Evolutionary conservation across 2,797 vertebrate genomes (phyloP).

Genomic region (Naso thynnoides): DNA sequence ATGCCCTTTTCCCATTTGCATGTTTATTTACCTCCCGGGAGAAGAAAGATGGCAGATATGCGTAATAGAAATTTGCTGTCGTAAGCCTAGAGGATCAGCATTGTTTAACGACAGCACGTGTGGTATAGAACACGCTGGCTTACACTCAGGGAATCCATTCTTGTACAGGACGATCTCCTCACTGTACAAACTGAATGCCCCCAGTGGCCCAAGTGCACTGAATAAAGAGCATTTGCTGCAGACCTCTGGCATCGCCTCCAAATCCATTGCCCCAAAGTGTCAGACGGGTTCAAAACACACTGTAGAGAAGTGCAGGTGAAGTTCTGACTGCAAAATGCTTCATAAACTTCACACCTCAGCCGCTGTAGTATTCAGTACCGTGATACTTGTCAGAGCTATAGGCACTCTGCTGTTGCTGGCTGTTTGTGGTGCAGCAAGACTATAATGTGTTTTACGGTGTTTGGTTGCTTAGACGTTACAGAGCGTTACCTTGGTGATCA

Average conservation of each 20-base stretch:
- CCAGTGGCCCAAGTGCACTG: slow-evolving; percentile 22
- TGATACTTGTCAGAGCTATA: not conserved
- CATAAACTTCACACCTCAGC: not conserved
- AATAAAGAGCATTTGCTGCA: slow-evolving; percentile 54
- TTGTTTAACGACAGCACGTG: slow-evolving; percentile 70
- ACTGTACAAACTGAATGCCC: slow-evolving; percentile 44
- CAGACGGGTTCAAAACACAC: slow-evolving; percentile 22
- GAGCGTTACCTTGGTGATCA: not conserved
- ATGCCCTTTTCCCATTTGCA: slow-evolving; percentile 54
- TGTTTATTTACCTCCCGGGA: slow-evolving; percentile 58
- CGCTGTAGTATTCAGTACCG: not conserved
- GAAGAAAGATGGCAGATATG: slow-evolving; percentile 42
- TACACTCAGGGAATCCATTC: slow-evolving; percentile 61
- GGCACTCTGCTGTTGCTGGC: not conserved
- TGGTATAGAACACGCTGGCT: slow-evolving; percentile 65
- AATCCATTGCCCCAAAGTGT: slow-evolving; percentile 32
- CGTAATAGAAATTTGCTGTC: slow-evolving; percentile 69
- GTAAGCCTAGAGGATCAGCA: slow-evolving; percentile 51
- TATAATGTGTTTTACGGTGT: no score
- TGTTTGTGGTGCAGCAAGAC: not conserved
- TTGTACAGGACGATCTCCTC: slow-evolving; percentile 43
- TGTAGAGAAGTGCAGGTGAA: slow-evolving; percentile 9
- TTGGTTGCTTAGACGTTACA: not conserved
- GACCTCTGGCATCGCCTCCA: slow-evolving; percentile 50
- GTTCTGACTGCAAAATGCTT: not conserved